phyloP scores from a whole-genome alignment of 1,140 invertebrate genomes.

The Meloidogyne chitwoodi region DNA sequence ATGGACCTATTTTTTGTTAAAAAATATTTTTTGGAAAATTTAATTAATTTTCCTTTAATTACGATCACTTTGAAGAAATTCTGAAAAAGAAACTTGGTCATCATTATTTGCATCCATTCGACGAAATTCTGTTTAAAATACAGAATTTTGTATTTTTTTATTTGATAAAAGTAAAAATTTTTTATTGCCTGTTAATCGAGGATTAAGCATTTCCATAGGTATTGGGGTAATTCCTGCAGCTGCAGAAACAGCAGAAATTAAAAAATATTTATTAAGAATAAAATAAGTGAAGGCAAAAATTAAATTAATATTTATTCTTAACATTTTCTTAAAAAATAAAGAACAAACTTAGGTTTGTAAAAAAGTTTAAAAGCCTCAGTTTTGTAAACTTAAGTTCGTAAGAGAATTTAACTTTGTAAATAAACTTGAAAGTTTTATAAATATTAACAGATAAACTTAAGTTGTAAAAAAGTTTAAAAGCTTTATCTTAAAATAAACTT shows the following conservation, averaged over 20 bases:
- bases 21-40: not conserved
- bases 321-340: too few species aligned
- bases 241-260: not conserved
- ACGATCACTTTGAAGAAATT: conserved; percentile 49
- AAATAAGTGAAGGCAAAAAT: too few species aligned
- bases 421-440: too few species aligned
- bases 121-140: conserved; percentile 42
- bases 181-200: conserved; percentile 37
- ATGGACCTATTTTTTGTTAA: conserved; percentile 25
- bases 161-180: not conserved
- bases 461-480: too few species aligned
- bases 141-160: not conserved
- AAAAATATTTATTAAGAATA: not conserved
- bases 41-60: not conserved
- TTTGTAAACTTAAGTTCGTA: too few species aligned
- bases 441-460: too few species aligned
- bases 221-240: conserved; percentile 47
- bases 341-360: too few species aligned
- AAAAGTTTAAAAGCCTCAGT: too few species aligned
- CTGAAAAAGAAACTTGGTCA: conserved; percentile 42
- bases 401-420: too few species aligned
- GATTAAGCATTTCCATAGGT: conserved; percentile 49
- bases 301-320: too few species aligned
- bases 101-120: conserved; percentile 47
- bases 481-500: too few species aligned